Conservation (phyloP, 2,113 vertebrate species). For the Misgurnus mizolepis region DNA sequence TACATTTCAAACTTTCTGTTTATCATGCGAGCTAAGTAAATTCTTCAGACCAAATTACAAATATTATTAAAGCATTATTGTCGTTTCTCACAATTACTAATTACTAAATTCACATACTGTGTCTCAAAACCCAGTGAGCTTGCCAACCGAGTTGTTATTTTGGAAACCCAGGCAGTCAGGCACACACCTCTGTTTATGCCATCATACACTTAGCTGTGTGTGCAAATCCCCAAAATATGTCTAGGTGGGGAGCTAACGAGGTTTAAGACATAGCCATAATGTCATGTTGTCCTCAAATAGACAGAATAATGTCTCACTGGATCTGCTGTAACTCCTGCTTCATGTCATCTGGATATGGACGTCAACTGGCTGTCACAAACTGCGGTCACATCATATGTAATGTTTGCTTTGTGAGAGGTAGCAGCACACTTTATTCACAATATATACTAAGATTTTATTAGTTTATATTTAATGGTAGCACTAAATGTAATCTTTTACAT, state of each 20-base stretch:
- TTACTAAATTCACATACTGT: too few relatives aligned
- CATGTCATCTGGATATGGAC: constrained; percentile 63
- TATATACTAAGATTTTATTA: background rate
- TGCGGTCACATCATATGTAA: constrained; percentile 89
- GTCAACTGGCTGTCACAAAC: constrained; percentile 77
- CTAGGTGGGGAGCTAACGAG: background rate
- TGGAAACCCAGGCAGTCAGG: background rate
- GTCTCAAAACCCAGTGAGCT: too few relatives aligned
- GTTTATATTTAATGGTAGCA: too few relatives aligned
- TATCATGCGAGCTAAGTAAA: too few relatives aligned
- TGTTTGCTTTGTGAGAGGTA: constrained; percentile 83
- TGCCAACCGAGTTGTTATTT: too few relatives aligned
- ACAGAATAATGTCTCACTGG: constrained; percentile 72
- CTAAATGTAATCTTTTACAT: too few relatives aligned
- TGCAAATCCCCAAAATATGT: background rate
- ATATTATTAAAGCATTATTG: too few relatives aligned
- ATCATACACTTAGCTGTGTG: background rate
- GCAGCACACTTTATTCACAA: background rate
- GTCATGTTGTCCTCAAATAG: background rate
- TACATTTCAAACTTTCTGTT: too few relatives aligned
- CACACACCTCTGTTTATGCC: background rate
- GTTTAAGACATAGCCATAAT: background rate
- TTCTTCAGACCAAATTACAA: too few relatives aligned
- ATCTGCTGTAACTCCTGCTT: constrained; percentile 87
- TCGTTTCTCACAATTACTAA: too few relatives aligned